Conservation (phyloP, 2,888 invertebrate species). For the Chelonus formosanus region DNA sequence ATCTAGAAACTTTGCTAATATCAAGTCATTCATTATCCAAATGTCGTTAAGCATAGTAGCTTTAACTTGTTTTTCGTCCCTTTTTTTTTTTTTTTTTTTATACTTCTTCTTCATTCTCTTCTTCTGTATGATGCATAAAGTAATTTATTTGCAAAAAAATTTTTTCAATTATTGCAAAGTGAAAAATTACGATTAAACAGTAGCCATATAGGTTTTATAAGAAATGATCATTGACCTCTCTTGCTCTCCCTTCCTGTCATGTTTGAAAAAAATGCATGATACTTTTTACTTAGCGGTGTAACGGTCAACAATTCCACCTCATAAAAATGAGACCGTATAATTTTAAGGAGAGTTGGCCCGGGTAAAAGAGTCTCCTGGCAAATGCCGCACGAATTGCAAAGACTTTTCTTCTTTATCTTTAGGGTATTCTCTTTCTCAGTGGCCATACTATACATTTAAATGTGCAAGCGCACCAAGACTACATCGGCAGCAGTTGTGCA, state of each 20-base stretch:
- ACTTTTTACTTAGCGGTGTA: slow-evolving; percentile 39
- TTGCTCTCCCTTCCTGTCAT: not conserved
- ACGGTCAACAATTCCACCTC: slow-evolving; percentile 43
- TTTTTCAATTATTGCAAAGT: not conserved
- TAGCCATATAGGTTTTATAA: slow-evolving; percentile 20
- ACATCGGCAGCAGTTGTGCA: too few species aligned
- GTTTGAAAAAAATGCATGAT: slow-evolving; percentile 25
- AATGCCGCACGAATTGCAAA: slow-evolving; percentile 11
- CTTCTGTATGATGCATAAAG: too few species aligned
- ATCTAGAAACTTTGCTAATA: slow-evolving; percentile 4
- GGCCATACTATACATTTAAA: not conserved
- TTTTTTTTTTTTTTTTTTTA: too few species aligned
- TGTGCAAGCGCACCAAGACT: not conserved
- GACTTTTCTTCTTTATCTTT: slow-evolving; percentile 6
- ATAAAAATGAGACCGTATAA: slow-evolving; percentile 45
- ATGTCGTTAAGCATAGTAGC: too few species aligned
- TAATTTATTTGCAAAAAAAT: too few species aligned
- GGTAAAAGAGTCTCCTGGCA: slow-evolving; percentile 14
- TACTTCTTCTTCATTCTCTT: too few species aligned
- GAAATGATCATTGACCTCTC: slow-evolving; percentile 27
- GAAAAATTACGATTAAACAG: slow-evolving; percentile 21
- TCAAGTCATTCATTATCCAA: too few species aligned
- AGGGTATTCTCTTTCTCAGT: slow-evolving; percentile 9
- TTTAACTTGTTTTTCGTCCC: too few species aligned
- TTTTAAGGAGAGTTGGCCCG: slow-evolving; percentile 37